Conservation (phyloP, 2,113 vertebrate genomes). For the Lagopus leucura region DNA sequence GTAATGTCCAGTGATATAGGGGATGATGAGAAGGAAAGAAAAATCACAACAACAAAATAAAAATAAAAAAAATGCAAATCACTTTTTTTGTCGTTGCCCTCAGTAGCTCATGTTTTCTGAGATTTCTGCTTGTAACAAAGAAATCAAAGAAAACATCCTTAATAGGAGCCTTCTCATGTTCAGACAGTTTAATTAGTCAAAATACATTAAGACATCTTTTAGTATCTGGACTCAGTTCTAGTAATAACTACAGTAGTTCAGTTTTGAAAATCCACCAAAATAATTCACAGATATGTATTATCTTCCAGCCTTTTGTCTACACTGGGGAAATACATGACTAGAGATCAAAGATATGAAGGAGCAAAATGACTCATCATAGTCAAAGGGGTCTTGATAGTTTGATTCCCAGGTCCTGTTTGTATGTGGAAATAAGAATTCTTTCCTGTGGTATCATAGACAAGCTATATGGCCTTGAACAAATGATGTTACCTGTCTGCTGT, state of each 20-base stretch:
- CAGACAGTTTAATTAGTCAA: conserved; percentile 7
- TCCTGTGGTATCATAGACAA: not conserved
- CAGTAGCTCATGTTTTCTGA: not conserved
- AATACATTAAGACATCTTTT: not conserved
- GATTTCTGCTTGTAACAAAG: not conserved
- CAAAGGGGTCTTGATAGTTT: not conserved
- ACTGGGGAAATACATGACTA: not conserved
- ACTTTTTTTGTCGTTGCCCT: not conserved
- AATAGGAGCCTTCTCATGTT: not conserved
- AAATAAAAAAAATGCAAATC: not conserved
- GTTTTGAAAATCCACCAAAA: not conserved
- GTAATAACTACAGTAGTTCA: not conserved
- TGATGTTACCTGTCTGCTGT: not conserved
- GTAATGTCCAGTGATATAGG: not conserved
- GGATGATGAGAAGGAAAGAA: not conserved
- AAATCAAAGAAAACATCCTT: not conserved
- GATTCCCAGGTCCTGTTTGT: not conserved
- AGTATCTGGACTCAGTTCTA: not conserved
- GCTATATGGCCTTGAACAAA: not conserved
- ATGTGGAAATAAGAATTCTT: not conserved
- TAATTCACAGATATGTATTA: not conserved
- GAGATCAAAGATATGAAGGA: not conserved
- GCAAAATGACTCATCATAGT: not conserved
- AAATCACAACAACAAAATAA: too few species aligned
- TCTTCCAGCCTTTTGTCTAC: not conserved